Evolutionary conservation across 2,888 invertebrate species (phyloP), one percentile per base, ranked within the genome.

Genomic region (Drosophila borealis): DNA sequence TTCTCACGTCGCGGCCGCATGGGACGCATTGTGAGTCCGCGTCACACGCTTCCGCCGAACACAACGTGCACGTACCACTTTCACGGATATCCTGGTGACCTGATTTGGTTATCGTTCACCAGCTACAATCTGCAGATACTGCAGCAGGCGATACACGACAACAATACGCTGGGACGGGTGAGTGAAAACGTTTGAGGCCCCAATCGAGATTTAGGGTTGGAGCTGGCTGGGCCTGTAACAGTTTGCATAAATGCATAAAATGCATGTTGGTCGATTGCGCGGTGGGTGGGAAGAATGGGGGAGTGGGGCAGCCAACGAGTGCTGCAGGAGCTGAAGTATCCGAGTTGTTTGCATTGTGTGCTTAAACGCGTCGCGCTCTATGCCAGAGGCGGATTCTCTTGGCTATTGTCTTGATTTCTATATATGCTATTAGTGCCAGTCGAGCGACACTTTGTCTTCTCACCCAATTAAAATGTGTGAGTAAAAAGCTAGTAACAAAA

Each of bases 21-120:
- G 85, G 97, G 97, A 3, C 93, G 94, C 21, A 93, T 97, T 54
- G 94, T 96, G 49, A 96, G 96, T 76, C 97, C 97, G 1, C 94
- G 96, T 53, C 97, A 97, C 93, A 96, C 97, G 49, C 93, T 97
- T 81, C 96, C 97, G 17, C 96, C 97, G 1, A 96, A 96, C 90
- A 96, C 97, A 61, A 97, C 96, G 46, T 97, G 97, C 93, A 96
- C 96, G 33, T 97, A 97, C 94, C 95, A 95, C 78, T 96, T 97
- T 91, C 95, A 95, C 90, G 97, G 97, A 33, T 94, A 95, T 74
- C 94, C 95, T 93, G 94, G 95, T 54, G 97, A 97, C 91, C 94
- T 96, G 70, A 95, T 97, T 62, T 97, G 97, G 97, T 93, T 97
- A 79, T 97, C 96, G 92, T 97, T 97, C 91, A 95, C 96, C 74